Evolutionary conservation across 1,140 invertebrate genomes (phyloP), one percentile per base, ranked within the genome.

Genomic region (Wasmannia auropunctata): DNA sequence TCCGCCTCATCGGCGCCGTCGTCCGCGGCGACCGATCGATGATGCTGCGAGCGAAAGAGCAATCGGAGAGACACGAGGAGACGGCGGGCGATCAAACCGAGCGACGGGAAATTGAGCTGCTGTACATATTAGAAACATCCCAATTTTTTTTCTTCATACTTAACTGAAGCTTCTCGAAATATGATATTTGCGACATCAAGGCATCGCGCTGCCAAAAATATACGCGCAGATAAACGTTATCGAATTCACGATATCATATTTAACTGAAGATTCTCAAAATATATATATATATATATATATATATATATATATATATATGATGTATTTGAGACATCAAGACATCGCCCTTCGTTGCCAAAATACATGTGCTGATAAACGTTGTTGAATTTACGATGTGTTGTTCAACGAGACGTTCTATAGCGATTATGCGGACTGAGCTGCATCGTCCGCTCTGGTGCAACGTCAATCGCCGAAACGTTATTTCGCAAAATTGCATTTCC

Each of bases 401-500:
- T 56, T 81, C 63, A 56, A 7, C 10, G n/a, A 80, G 34, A 49
- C 3, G 14, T 58, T 58, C 25, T 25, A 22, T 7, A 16, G 8
- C 54, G 10, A 56, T 25, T 22, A 25, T n/a, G 51, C 43, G 43
- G 40, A 28, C 46, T 31, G 43, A 54, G 31, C 51, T 67, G 25
- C 60, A 37, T 22, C 11, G 58, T 60, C n/a, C 34, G 56, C 58
- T 25, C 40, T 56, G 58, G 16, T 28, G 25, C 3, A 46, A 46
- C 10, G 54, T 60, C 37, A n/a, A n/a, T 79, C 51, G n/a, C 76
- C 60, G 76, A 67, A 43, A 51, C n/a, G 43, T 51, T 51, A 79
- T 79, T 67, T 67, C 60, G 60, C 49, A 37, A 79, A 79, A 79
- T 79, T 65, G 76, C 31, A 51, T 43, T 79, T 79, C 76, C 76